phyloP scores from a whole-genome alignment of 2,113 vertebrate species.

The Otus sunia region DNA sequence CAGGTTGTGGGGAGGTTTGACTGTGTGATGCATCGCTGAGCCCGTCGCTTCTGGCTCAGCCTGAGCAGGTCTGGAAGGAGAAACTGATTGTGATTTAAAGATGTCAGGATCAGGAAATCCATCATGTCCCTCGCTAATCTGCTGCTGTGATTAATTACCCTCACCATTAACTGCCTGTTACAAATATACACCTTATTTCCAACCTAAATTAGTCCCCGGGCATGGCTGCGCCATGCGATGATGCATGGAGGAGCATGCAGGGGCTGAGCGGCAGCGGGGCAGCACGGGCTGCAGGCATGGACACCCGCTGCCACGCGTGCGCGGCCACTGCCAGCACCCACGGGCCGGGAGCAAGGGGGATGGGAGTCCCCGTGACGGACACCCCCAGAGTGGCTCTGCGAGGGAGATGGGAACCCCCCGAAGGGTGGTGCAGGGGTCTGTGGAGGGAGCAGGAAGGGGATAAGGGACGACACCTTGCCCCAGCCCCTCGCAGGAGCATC shows the following conservation, averaged over 20 bases:
- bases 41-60: not conserved
- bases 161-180: not conserved
- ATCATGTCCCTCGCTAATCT: not conserved
- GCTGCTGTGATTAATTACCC: slow-evolving; percentile 16
- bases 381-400: not conserved
- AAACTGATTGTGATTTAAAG: slow-evolving; percentile 18
- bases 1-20: not conserved
- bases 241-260: not conserved
- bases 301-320: fast-evolving
- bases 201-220: not conserved
- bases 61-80: not conserved
- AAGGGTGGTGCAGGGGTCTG: not conserved
- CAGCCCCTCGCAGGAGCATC: not conserved
- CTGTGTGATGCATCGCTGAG: not conserved
- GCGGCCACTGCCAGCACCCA: not conserved
- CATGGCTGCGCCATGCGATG: fast-evolving
- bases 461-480: not conserved
- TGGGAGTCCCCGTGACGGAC: fast-evolving
- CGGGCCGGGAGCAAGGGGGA: not conserved
- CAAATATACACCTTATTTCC: not conserved
- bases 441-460: not conserved
- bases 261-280: not conserved
- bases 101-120: not conserved
- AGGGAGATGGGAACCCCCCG: fast-evolving
- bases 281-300: not conserved